Percentiles rank a stretch among this genome's conserved stretches.
Evolutionary conservation across 2,888 invertebrate genomes (phyloP).

Genomic region (Pristionchus arcanus): DNA sequence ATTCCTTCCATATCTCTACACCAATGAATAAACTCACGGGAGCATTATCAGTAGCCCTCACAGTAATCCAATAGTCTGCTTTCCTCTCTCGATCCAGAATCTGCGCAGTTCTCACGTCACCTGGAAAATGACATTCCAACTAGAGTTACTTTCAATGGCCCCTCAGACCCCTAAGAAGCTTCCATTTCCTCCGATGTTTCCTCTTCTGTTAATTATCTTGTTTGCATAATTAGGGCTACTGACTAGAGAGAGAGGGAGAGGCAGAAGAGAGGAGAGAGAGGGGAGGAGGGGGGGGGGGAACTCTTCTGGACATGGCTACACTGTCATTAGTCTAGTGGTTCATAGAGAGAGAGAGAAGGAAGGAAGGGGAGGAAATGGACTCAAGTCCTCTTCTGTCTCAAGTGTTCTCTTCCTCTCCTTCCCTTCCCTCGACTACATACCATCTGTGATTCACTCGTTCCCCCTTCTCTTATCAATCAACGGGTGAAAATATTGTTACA

Average conservation of each 20-base stretch:
- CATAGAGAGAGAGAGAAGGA: background rate
- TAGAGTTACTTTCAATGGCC: background rate
- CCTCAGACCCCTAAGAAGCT: conserved; percentile 11
- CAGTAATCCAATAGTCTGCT: conserved; percentile 93
- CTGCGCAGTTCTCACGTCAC: conserved; percentile 89
- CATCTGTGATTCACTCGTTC: conserved; percentile 17
- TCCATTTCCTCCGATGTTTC: conserved; percentile 4
- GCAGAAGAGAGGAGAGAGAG: background rate
- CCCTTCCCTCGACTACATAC: conserved; percentile 37
- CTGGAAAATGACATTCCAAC: conserved; percentile 81
- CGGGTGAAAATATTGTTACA: too few species aligned
- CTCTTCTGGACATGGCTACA: conserved; percentile 50
- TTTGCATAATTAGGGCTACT: conserved; percentile 52
- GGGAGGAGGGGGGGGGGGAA: background rate
- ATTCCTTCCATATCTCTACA: background rate
- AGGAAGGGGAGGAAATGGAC: conserved; percentile 32
- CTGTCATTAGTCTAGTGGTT: conserved; percentile 44
- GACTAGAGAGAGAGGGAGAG: background rate
- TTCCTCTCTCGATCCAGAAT: conserved; percentile 92
- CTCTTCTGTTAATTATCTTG: conserved; percentile 45
- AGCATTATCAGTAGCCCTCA: conserved; percentile 93
- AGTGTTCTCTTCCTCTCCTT: conserved; percentile 50
- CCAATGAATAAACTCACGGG: conserved; percentile 81
- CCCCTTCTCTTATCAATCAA: background rate
- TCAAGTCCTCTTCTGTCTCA: conserved; percentile 29